Evolutionary conservation across 2,113 vertebrate genomes (phyloP).

Genomic region (Ciconia boyciana): DNA sequence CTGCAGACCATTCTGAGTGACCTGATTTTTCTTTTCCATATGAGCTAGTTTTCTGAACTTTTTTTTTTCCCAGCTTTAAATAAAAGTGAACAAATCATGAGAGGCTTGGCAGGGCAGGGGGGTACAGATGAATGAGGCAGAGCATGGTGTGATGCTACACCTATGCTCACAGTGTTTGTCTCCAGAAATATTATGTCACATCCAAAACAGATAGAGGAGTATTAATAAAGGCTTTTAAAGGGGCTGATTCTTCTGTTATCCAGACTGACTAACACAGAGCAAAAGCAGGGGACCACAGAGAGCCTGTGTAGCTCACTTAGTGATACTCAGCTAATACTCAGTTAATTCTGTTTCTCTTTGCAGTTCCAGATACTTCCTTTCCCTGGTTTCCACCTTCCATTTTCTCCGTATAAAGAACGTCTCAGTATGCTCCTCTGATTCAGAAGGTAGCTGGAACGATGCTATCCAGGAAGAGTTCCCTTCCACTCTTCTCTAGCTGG

Average conservation of each 20-base stretch:
- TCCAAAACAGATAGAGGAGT: neutral
- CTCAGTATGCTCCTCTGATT: neutral
- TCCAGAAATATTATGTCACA: neutral
- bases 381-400: neutral
- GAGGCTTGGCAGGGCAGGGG: neutral
- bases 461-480: neutral
- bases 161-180: neutral
- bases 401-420: neutral
- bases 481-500: neutral
- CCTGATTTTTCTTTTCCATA: conserved; percentile 6
- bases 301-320: neutral
- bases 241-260: neutral
- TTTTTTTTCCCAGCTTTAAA: neutral
- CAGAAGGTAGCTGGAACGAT: neutral
- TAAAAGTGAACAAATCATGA: neutral
- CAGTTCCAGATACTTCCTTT: neutral
- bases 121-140: neutral
- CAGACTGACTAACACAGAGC: neutral
- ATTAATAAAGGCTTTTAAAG: neutral
- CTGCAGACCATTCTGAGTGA: neutral
- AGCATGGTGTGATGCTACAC: neutral
- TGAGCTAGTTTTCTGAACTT: neutral
- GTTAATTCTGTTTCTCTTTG: neutral
- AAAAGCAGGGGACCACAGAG: neutral
- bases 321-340: neutral